Base-by-base conservation (phyloP, 92 coral and sea anemone species). In the Porites evermanni region DNA sequence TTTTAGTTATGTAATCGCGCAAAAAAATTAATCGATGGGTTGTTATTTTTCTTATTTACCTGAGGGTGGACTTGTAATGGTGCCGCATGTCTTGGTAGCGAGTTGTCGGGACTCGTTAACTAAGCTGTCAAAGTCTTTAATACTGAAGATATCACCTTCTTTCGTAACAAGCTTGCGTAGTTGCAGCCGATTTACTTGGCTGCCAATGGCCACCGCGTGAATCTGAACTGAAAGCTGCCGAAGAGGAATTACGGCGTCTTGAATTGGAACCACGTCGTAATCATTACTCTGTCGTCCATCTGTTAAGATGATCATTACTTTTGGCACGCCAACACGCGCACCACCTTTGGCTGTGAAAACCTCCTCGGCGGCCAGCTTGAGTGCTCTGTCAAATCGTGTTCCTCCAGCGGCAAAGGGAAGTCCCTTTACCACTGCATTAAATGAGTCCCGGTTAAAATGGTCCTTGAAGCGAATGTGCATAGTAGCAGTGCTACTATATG, bases 81-180 rank as follows among this genome's bases (percentile, higher is more conserved):
- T 83, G 18, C 51, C 64, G 74, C 96, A 93, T 1, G 96, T 91
- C 64, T 78, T 85, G 23, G 83, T 69, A 26, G 96, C 88, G 26
- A 93, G 86, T 67, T 79, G 74, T 6, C 90, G 92, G 2, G 92
- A 86, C 82, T 82, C 86, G 32, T 79, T 63, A 2, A 94, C 80
- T 53, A 93, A 85, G 54, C 89, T 93, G 63, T 90, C 94, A 67
- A 93, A 93, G 90, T 93, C 88, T n/a, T 52, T 83, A n/a, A 89
- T 91, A 50, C 59, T 80, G 52, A 92, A 87, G 6, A 92, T 84
- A 65, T 88, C 92, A 75, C 87, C 88, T 17, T 84, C 88, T 64
- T 74, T 82, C 32, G 78, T 86, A 11, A 94, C 98, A 80, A 94
- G 75, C 69, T 91, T 89, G 11, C 87, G 93, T 0, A 94, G 87